phyloP scores from a whole-genome alignment of 2,797 vertebrate species.

The Manis javanica region DNA sequence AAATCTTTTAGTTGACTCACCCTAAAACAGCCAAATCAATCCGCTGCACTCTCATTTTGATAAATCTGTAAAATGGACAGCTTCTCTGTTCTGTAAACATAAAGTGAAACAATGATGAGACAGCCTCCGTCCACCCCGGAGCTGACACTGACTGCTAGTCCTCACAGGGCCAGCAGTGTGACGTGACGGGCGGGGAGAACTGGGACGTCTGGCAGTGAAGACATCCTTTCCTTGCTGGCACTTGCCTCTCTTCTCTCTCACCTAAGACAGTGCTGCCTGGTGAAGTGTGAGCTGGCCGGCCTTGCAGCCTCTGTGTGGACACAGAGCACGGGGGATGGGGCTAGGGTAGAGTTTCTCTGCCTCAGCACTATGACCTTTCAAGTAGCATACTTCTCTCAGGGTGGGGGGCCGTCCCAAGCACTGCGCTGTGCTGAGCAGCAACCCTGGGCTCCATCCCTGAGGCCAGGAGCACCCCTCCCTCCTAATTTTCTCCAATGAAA shows the following conservation, averaged over 20 bases:
- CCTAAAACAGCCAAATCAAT: neutral
- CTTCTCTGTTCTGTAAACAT: neutral
- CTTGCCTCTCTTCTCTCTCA: neutral
- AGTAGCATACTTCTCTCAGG: too few species aligned
- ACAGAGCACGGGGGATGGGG: rapidly evolving
- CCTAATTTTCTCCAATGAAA: neutral
- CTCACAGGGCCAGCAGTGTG: rapidly evolving
- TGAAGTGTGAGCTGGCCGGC: rapidly evolving
- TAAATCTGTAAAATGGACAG: neutral
- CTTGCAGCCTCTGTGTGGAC: rapidly evolving
- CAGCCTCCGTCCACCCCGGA: rapidly evolving
- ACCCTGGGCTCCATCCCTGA: rapidly evolving
- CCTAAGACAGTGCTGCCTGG: rapidly evolving
- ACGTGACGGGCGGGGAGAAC: rapidly evolving
- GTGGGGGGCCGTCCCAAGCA: neutral
- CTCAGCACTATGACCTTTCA: rapidly evolving
- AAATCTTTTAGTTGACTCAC: neutral
- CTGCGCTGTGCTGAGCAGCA: rapidly evolving
- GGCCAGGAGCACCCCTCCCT: too few species aligned
- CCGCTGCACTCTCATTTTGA: rapidly evolving
- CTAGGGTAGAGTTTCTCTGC: rapidly evolving
- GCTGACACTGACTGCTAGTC: rapidly evolving
- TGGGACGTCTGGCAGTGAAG: rapidly evolving
- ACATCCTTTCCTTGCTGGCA: neutral
- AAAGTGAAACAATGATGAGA: rapidly evolving